phyloP scores from a whole-genome alignment of 2,888 invertebrate species.

The Venusia cambrica region DNA sequence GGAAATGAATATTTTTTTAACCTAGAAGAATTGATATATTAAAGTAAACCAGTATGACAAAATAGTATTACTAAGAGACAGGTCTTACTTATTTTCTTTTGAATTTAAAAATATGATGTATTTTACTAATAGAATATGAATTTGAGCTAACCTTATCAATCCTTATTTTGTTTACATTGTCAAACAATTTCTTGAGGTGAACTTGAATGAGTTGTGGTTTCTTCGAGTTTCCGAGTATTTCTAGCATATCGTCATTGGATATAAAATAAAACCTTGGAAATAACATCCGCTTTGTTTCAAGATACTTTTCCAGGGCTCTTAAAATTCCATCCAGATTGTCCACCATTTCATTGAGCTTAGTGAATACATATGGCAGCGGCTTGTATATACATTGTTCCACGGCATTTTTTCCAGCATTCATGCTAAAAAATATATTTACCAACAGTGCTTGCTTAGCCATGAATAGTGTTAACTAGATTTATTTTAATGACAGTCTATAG shows the following conservation, averaged over 20 bases:
- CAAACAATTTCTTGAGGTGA: slow-evolving; percentile 94
- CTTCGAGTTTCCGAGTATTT: slow-evolving; percentile 93
- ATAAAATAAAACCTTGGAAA: slow-evolving; percentile 89
- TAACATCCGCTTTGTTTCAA: slow-evolving; percentile 93
- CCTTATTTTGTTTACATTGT: slow-evolving; percentile 88
- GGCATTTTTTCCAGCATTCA: slow-evolving; percentile 79
- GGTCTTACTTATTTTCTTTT: too few species aligned
- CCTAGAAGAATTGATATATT: too few species aligned
- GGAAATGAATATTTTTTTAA: too few species aligned
- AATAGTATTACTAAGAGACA: too few species aligned
- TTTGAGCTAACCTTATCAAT: slow-evolving; percentile 86
- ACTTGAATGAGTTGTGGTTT: slow-evolving; percentile 91
- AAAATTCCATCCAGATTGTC: slow-evolving; percentile 89
- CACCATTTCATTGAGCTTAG: slow-evolving; percentile 86
- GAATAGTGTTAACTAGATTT: too few species aligned
- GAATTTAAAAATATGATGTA: too few species aligned
- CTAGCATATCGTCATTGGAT: slow-evolving; percentile 85
- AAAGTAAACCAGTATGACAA: too few species aligned
- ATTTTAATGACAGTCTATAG: too few species aligned
- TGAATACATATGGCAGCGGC: slow-evolving; percentile 82
- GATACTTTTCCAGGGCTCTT: slow-evolving; percentile 90
- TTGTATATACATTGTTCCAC: slow-evolving; percentile 83
- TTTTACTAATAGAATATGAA: too few species aligned
- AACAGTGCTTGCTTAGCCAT: too few species aligned
- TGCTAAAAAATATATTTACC: too few species aligned